These are phyloP conservation scores for Metacarcinus magister DNA, from an alignment of 2,888 invertebrate species.

Conservation along the genomic window DNA sequence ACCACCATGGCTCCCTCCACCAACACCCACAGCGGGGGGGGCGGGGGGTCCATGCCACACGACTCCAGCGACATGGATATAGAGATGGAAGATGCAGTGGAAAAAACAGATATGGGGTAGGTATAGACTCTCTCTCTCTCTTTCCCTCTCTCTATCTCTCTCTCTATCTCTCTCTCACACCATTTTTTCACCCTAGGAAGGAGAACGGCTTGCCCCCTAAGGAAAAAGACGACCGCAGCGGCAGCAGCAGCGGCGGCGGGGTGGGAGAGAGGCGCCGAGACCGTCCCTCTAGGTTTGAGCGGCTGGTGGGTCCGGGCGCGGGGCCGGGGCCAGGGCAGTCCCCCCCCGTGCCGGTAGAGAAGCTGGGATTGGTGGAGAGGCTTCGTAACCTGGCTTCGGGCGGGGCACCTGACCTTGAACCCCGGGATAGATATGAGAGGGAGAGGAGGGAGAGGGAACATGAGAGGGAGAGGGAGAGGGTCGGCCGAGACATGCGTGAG, in stretches of 20 bases:
- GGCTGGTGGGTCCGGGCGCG: neutral
- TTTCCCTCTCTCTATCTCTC: too few species aligned
- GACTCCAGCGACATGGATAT: conserved; percentile 82
- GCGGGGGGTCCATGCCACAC: neutral
- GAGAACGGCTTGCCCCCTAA: conserved; percentile 70
- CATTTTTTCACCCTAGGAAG: conserved; percentile 50
- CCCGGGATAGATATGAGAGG: conserved; percentile 71
- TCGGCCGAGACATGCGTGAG: conserved; percentile 44
- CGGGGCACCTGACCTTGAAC: conserved; percentile 47
- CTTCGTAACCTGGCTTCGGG: conserved; percentile 71
- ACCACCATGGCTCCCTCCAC: conserved; percentile 60
- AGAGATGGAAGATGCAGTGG: conserved; percentile 82
- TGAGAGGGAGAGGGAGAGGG: conserved; percentile 71
- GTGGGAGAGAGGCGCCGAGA: neutral
- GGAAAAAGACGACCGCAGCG: conserved; percentile 68
- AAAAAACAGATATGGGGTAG: conserved; percentile 78
- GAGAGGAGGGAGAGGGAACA: conserved; percentile 73
- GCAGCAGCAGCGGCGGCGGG: neutral
- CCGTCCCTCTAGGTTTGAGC: conserved; percentile 71
- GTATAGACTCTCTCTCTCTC: conserved; percentile 20
- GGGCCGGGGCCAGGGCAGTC: neutral
- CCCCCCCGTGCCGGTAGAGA: conserved; percentile 30
- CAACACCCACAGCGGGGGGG: conserved; percentile 52
- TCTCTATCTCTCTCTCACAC: too few species aligned
- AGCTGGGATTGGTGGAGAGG: conserved; percentile 64